phyloP scores from a whole-genome alignment of 2,797 vertebrate species.

The Danio jaintianensis region DNA sequence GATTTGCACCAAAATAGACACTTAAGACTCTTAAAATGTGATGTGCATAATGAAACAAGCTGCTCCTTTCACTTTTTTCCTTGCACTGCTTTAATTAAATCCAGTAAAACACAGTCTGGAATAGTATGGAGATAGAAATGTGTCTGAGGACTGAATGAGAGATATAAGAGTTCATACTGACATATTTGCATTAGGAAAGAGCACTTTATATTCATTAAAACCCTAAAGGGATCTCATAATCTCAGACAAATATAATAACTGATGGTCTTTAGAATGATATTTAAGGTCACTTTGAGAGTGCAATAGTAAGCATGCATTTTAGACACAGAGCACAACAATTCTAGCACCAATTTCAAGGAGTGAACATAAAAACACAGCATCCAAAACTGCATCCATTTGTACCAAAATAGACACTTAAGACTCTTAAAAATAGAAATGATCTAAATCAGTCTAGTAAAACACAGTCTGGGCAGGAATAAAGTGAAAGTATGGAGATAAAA shows the following conservation, averaged over 20 bases:
- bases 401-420: too few species aligned
- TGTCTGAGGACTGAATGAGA: background rate
- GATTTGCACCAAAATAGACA: background rate
- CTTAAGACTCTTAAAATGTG: background rate
- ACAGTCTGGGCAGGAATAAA: background rate
- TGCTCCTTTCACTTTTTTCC: too few species aligned
- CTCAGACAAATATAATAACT: background rate
- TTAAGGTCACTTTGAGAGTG: background rate
- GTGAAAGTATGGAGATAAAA: background rate
- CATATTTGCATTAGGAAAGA: too few species aligned
- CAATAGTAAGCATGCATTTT: too few species aligned
- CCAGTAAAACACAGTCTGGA: background rate
- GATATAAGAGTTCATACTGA: too few species aligned
- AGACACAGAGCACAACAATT: too few species aligned
- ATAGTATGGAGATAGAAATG: background rate
- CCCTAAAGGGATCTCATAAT: background rate
- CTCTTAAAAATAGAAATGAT: background rate
- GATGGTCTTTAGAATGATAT: background rate
- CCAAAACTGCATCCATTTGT: too few species aligned
- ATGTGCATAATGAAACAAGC: background rate
- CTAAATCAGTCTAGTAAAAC: background rate
- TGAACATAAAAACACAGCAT: too few species aligned
- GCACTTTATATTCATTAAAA: too few species aligned
- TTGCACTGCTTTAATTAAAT: background rate
- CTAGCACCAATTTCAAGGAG: too few species aligned